Evolutionary conservation across 2,888 invertebrate genomes (phyloP).

Genomic region (Pseudolycoriella hygida): DNA sequence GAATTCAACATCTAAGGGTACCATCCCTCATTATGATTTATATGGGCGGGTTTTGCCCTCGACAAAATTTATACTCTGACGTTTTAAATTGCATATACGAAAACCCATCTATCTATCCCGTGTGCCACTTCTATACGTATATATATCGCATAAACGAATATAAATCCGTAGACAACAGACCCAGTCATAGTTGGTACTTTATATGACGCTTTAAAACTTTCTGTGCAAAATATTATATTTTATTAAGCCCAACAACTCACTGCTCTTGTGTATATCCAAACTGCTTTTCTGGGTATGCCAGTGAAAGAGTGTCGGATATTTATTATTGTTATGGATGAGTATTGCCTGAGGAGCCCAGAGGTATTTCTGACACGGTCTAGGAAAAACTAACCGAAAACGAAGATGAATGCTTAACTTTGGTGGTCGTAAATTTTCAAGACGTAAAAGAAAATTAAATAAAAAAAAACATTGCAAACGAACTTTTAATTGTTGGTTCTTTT

Average conservation of each 20-base stretch:
- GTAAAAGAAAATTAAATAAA: too few species aligned
- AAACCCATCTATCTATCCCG: slow-evolving; percentile 1
- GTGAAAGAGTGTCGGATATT: too few species aligned
- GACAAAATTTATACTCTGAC: slow-evolving; percentile 12
- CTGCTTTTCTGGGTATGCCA: too few species aligned
- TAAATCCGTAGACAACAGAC: too few species aligned
- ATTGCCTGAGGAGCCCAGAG: not conserved
- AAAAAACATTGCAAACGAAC: not conserved
- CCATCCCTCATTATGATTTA: slow-evolving; percentile 13
- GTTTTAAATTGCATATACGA: slow-evolving; percentile 12
- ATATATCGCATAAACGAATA: too few species aligned
- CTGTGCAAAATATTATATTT: slow-evolving; percentile 1
- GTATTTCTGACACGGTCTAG: not conserved
- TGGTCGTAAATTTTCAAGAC: not conserved
- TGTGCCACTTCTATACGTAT: not conserved
- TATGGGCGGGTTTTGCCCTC: slow-evolving; percentile 11
- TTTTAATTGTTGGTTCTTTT: not conserved
- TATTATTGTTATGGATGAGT: not conserved
- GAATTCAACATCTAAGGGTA: slow-evolving; percentile 11
- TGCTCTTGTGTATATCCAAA: not conserved
- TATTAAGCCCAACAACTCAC: not conserved
- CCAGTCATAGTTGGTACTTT: not conserved
- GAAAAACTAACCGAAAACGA: not conserved
- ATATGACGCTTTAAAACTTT: not conserved
- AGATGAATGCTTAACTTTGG: slow-evolving; percentile 1